Evolutionary conservation across 2,113 vertebrate species (phyloP).

Genomic region (Rhineura floridana): DNA sequence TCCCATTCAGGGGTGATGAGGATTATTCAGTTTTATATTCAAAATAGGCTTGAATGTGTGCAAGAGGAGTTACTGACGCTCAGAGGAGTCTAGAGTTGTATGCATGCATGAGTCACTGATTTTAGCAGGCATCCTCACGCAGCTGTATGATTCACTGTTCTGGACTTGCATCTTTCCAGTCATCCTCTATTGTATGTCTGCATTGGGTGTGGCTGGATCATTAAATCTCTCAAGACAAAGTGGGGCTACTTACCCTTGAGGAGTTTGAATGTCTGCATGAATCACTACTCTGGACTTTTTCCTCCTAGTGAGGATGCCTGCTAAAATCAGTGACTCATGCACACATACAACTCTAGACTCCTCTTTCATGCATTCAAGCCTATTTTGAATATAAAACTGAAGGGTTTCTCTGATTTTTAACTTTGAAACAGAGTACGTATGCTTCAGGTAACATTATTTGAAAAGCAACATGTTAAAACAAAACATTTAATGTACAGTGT

Average conservation of each 20-base stretch:
- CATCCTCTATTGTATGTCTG: background rate
- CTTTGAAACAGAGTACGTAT: background rate
- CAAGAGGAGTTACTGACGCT: too few relatives aligned
- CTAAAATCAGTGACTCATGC: background rate
- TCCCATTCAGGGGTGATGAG: too few relatives aligned
- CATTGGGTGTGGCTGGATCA: background rate
- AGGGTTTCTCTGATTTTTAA: background rate
- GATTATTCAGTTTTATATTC: background rate
- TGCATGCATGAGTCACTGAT: background rate
- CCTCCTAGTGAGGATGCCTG: background rate
- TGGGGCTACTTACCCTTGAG: background rate
- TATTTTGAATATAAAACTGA: background rate
- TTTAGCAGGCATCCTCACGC: too few relatives aligned
- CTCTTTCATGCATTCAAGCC: background rate
- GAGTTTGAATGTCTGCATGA: background rate
- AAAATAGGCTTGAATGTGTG: background rate
- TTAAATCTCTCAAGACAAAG: background rate
- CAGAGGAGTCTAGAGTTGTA: background rate
- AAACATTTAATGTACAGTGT: too few relatives aligned
- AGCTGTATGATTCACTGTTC: too few relatives aligned
- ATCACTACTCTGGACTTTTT: background rate
- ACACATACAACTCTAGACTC: background rate
- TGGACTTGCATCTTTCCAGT: too few relatives aligned
- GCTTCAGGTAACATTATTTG: too few relatives aligned
- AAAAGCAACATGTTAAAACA: too few relatives aligned